Conservation (phyloP, 2,888 invertebrate species). For the Mechanitis mazaeus region DNA sequence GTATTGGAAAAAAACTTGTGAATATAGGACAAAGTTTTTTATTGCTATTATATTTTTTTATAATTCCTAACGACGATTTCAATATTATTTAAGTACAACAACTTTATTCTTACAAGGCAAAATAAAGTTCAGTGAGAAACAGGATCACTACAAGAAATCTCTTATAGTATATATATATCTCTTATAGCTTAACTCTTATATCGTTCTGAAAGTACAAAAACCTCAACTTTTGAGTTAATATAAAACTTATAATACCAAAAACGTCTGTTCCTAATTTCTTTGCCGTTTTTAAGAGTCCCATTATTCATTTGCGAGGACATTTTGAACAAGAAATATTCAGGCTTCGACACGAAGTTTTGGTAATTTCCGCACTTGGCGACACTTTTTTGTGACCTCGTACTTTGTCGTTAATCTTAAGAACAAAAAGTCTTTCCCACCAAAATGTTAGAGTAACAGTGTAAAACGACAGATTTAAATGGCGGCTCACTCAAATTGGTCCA, state of each 20-base stretch:
- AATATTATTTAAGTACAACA: neutral
- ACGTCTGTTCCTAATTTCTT: constrained; percentile 74
- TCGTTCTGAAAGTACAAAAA: constrained; percentile 9
- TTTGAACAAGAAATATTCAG: constrained; percentile 72
- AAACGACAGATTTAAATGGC: constrained; percentile 58
- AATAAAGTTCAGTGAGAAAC: neutral
- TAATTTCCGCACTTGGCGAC: constrained; percentile 69
- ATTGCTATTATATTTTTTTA: neutral
- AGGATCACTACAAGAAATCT: too few species aligned
- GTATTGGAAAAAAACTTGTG: neutral
- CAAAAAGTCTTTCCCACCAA: constrained; percentile 60
- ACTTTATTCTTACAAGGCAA: too few species aligned
- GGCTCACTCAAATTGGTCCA: constrained; percentile 45
- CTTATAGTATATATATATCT: neutral
- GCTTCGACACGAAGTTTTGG: constrained; percentile 71
- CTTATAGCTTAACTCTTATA: too few species aligned
- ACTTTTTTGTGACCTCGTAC: constrained; percentile 68
- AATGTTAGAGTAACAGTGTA: constrained; percentile 59
- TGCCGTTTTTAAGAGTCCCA: constrained; percentile 72
- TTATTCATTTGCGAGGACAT: constrained; percentile 73
- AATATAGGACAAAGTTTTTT: neutral
- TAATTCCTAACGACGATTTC: too few species aligned
- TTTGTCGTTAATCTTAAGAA: constrained; percentile 71
- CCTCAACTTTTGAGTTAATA: constrained; percentile 48
- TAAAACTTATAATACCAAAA: constrained; percentile 69